These are phyloP conservation scores for Orthonychiurus folsomi DNA, from an alignment of 2,888 invertebrate genomes.

Conservation along the genomic window DNA sequence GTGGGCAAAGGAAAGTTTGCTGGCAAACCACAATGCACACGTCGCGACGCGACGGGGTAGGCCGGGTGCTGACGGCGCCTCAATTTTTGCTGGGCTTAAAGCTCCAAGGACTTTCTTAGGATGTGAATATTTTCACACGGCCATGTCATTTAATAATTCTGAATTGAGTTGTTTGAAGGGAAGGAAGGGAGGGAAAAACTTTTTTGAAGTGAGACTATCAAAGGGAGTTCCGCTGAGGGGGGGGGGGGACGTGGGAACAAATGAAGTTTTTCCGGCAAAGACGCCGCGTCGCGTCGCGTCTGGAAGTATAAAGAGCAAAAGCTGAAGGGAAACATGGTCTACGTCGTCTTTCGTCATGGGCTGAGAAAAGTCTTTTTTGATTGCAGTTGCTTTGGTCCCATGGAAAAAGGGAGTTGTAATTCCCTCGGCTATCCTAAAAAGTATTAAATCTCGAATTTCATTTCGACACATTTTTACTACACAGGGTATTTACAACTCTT, in stretches of 20 bases:
- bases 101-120: too few relatives aligned
- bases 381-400: slow-evolving; percentile 39
- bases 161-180: not conserved
- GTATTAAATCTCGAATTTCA: slow-evolving; percentile 42
- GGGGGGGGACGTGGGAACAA: too few relatives aligned
- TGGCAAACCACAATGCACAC: too few relatives aligned
- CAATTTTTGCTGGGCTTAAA: too few relatives aligned
- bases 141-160: not conserved
- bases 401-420: slow-evolving; percentile 37
- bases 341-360: not conserved
- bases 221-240: slow-evolving; percentile 1
- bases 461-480: slow-evolving; percentile 42
- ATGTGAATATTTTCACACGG: not conserved
- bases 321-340: not conserved
- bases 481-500: slow-evolving; percentile 32
- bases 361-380: slow-evolving; percentile 31
- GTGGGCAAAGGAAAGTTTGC: too few relatives aligned
- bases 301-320: not conserved
- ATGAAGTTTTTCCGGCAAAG: not conserved
- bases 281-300: slow-evolving; percentile 1
- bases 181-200: not conserved
- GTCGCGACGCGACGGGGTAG: too few relatives aligned
- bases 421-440: slow-evolving; percentile 41
- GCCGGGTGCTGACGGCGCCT: too few relatives aligned
- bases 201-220: not conserved